Conservation (phyloP, 2,113 vertebrate genomes). For the Spilogale gracilis region DNA sequence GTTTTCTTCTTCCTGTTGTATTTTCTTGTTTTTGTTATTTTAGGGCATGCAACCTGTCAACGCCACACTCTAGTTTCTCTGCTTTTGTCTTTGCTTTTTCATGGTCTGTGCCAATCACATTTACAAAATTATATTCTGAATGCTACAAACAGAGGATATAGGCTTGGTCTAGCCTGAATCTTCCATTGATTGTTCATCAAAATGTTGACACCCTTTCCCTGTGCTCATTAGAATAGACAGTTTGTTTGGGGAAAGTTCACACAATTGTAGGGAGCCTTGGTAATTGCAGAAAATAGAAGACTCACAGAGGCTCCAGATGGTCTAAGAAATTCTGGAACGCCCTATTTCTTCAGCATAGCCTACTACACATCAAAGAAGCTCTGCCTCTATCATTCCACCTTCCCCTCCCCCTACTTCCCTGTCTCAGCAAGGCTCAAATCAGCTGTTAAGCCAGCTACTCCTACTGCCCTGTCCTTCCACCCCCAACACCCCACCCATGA, state of each 20-base stretch:
- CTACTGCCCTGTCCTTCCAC: neutral
- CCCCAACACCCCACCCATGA: too few species aligned
- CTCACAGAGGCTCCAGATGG: neutral
- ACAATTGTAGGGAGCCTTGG: neutral
- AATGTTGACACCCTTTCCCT: neutral
- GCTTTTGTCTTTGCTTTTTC: neutral
- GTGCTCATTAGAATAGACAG: neutral
- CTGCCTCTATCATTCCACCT: neutral
- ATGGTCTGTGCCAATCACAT: neutral
- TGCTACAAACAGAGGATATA: neutral
- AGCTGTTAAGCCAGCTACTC: neutral
- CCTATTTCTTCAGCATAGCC: neutral
- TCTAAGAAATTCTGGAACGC: neutral
- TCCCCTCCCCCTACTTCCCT: neutral
- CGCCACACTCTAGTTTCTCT: neutral
- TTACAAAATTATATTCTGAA: neutral
- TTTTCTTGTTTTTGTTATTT: slow-evolving; percentile 47
- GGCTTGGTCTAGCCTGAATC: neutral
- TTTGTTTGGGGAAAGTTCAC: neutral
- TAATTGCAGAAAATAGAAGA: neutral
- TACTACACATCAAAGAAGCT: neutral
- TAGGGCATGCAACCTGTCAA: neutral
- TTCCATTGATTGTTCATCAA: neutral
- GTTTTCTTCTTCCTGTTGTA: neutral
- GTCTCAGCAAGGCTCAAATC: neutral